These are phyloP conservation scores for Anguilla rostrata DNA, from an alignment of 2,113 vertebrate species.

Conservation along the genomic window DNA sequence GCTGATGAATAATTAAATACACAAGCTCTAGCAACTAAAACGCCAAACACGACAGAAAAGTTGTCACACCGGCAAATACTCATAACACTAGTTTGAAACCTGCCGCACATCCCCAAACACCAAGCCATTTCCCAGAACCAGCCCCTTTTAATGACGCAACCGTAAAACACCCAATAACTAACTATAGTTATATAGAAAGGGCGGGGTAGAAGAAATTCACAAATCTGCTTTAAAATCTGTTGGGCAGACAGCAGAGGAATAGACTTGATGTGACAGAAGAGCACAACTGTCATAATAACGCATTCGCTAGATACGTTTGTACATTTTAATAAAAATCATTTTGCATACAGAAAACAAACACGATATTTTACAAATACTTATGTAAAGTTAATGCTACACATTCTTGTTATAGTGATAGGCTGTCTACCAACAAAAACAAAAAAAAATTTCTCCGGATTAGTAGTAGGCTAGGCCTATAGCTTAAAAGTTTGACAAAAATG, in stretches of 20 bases:
- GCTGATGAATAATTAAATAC: too few relatives aligned
- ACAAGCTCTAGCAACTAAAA: too few relatives aligned
- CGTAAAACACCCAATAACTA: conserved; percentile 41
- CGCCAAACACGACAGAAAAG: not conserved
- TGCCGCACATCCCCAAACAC: conserved; percentile 51
- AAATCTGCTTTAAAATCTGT: not conserved
- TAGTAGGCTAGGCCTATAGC: too few relatives aligned
- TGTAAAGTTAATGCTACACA: not conserved
- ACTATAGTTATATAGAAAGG: not conserved
- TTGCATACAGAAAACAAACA: not conserved
- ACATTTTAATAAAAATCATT: not conserved
- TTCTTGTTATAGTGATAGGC: not conserved
- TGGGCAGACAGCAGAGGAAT: not conserved
- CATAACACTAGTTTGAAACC: conserved; percentile 39
- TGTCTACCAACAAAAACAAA: too few relatives aligned
- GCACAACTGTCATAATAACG: not conserved
- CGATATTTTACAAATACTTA: not conserved
- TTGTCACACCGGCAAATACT: not conserved
- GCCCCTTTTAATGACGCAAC: conserved; percentile 41
- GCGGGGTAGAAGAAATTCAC: not conserved
- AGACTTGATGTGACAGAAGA: not conserved
- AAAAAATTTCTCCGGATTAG: too few relatives aligned
- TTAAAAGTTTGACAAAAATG: too few relatives aligned
- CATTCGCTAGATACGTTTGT: not conserved
- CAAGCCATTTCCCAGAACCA: conserved; percentile 35